Conservation (phyloP, 2,888 invertebrate genomes). For the Epirrita christyi region DNA sequence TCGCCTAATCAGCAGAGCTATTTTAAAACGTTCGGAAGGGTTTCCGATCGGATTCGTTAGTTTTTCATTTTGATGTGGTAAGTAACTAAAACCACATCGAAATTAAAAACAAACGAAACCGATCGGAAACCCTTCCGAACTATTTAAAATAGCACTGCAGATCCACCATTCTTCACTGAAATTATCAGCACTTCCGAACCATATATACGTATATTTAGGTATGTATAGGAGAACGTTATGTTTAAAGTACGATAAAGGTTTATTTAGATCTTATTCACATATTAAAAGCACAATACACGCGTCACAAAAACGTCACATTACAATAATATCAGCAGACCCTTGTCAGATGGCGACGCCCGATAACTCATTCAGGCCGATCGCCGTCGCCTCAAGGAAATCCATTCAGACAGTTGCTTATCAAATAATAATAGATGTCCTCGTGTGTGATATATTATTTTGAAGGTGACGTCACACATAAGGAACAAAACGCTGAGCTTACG, state of each 20-base stretch:
- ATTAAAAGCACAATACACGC: constrained; percentile 13
- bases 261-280: constrained; percentile 19
- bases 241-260: constrained; percentile 29
- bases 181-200: too few relatives aligned
- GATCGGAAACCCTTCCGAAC: too few relatives aligned
- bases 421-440: constrained; percentile 18
- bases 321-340: constrained; percentile 51
- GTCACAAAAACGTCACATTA: constrained; percentile 34
- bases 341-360: constrained; percentile 55
- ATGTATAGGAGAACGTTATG: too few relatives aligned
- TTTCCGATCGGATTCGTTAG: too few relatives aligned
- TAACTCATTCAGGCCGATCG: constrained; percentile 53
- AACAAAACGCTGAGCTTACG: not conserved
- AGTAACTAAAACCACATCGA: too few relatives aligned
- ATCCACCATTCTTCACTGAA: too few relatives aligned
- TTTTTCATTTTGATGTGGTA: too few relatives aligned
- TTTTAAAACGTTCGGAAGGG: too few relatives aligned
- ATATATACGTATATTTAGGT: too few relatives aligned
- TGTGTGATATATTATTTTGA: constrained; percentile 10
- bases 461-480: not conserved
- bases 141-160: too few relatives aligned
- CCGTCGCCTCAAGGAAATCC: constrained; percentile 43
- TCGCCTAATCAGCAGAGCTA: too few relatives aligned
- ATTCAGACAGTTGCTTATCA: constrained; percentile 37
- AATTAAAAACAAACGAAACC: too few relatives aligned